phyloP scores from a whole-genome alignment of 1,140 invertebrate species.

The Diprion similis region DNA sequence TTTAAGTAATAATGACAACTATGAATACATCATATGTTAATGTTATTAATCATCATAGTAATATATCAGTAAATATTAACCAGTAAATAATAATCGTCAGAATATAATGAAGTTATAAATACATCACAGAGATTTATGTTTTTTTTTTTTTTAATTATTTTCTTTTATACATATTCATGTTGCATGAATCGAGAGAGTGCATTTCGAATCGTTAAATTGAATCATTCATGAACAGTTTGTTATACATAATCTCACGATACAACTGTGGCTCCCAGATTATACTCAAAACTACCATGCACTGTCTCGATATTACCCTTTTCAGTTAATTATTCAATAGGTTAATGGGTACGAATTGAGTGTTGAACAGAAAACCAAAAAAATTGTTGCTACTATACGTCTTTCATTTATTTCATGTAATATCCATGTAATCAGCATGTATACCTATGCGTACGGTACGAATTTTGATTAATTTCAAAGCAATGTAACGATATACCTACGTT shows the following conservation, averaged over 20 bases:
- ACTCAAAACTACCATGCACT: background rate
- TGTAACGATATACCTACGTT: background rate
- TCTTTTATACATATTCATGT: slow-evolving; percentile 11
- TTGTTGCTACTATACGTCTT: background rate
- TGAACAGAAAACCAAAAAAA: background rate
- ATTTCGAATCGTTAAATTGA: background rate
- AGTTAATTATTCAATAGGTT: background rate
- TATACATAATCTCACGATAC: too few species aligned
- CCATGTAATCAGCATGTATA: background rate
- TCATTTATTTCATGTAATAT: background rate
- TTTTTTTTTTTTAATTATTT: slow-evolving; percentile 16
- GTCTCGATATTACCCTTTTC: background rate
- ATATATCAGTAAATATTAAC: slow-evolving; percentile 27
- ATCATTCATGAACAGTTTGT: background rate
- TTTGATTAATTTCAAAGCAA: slow-evolving; percentile 1
- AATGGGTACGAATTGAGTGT: background rate
- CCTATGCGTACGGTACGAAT: background rate
- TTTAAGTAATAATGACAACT: slow-evolving; percentile 6
- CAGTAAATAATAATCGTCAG: slow-evolving; percentile 32
- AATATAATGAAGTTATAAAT: slow-evolving; percentile 35
- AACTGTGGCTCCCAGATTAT: background rate
- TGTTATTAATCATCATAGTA: slow-evolving; percentile 2
- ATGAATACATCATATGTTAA: slow-evolving; percentile 6
- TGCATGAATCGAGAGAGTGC: background rate
- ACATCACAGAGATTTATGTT: slow-evolving; percentile 43